Evolutionary conservation across 2,888 invertebrate genomes (phyloP).

Genomic region (Drosophila suboccidentalis): DNA sequence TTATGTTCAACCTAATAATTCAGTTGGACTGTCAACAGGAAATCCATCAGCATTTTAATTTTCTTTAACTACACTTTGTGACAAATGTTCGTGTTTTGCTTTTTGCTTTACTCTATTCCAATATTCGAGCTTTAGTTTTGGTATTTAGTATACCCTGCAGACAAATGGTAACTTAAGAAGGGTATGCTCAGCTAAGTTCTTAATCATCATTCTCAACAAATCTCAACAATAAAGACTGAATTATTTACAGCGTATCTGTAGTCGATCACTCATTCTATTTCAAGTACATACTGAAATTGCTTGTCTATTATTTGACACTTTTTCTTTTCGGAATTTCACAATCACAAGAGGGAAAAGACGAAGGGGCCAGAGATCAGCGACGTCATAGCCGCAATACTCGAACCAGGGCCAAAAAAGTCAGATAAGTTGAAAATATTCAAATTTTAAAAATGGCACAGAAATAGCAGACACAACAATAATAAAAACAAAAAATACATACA

Average conservation of each 20-base stretch:
- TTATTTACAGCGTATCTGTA: conserved; percentile 6
- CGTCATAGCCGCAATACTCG: conserved; percentile 28
- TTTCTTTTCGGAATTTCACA: conserved; percentile 24
- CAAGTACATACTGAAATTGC: conserved; percentile 28
- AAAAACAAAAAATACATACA: conserved; percentile 21
- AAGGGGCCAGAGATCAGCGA: conserved; percentile 25
- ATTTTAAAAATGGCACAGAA: conserved; percentile 67
- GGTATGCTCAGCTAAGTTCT: background rate
- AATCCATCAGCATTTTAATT: conserved; percentile 25
- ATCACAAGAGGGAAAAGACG: conserved; percentile 3
- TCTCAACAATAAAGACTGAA: background rate
- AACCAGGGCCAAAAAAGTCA: conserved; percentile 37
- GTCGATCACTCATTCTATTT: conserved; percentile 10
- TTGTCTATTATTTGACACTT: conserved; percentile 42
- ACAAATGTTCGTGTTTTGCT: conserved; percentile 1
- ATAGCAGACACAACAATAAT: conserved; percentile 54
- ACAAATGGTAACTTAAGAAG: background rate
- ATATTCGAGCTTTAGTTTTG: background rate
- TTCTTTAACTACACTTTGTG: conserved; percentile 6
- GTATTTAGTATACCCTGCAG: background rate
- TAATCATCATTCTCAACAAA: background rate
- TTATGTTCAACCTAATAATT: conserved; percentile 33
- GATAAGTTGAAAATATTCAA: conserved; percentile 44
- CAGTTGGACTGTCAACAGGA: conserved; percentile 17
- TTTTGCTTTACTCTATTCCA: background rate